Evolutionary conservation across 2,113 vertebrate species (phyloP).

Genomic region (Eurystomus gularis): DNA sequence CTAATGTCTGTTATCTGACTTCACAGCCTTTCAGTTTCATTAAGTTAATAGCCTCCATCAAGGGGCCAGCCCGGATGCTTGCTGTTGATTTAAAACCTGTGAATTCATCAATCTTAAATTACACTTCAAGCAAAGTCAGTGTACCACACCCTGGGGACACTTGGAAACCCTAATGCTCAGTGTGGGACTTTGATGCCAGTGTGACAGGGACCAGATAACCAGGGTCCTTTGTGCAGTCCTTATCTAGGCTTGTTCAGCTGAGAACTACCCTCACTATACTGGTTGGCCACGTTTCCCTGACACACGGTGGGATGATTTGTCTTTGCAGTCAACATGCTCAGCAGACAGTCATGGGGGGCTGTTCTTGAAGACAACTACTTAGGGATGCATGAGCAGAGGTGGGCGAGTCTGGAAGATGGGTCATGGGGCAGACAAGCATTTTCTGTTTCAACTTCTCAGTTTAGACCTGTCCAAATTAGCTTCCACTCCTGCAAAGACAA

Average conservation of each 20-base stretch:
- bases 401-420: neutral
- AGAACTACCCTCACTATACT: neutral
- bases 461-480: neutral
- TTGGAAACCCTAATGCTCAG: neutral
- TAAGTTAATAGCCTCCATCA: constrained; percentile 60
- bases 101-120: constrained; percentile 61
- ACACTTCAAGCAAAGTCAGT: constrained; percentile 35
- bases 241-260: constrained; percentile 20
- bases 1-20: constrained; percentile 61
- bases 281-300: neutral
- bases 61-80: constrained; percentile 36
- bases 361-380: neutral
- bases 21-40: constrained; percentile 60
- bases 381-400: neutral
- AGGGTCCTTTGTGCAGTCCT: neutral
- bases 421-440: neutral
- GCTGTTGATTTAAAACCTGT: constrained; percentile 61
- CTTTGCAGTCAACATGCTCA: neutral
- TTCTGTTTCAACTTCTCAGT: neutral
- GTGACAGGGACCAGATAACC: neutral
- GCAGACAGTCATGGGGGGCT: neutral
- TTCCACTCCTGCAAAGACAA: neutral
- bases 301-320: neutral
- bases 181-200: neutral
- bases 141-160: neutral